Percentiles rank a stretch among this genome's conserved stretches.
These are phyloP conservation scores for Peucedramus taeniatus DNA, from an alignment of 2,113 vertebrate species.

Conservation along the genomic window DNA sequence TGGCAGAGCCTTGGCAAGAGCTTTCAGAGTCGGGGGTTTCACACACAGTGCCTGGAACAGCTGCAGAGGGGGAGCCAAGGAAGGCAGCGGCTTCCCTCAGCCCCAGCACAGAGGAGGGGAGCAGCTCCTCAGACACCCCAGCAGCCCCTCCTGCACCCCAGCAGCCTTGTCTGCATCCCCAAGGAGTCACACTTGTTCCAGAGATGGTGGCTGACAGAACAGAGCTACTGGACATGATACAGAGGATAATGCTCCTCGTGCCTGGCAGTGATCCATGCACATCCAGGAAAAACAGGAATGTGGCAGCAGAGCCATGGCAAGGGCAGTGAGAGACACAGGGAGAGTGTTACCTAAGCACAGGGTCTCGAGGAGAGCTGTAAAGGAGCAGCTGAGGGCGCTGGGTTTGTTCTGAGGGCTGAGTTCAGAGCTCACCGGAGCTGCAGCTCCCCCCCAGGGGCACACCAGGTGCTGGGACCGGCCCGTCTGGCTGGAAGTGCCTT, in stretches of 20 bases:
- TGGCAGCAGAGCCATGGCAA: background rate
- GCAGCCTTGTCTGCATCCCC: background rate
- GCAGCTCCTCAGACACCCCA: background rate
- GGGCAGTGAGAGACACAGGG: background rate
- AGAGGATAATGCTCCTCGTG: background rate
- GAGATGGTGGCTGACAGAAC: accelerated
- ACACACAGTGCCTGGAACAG: background rate
- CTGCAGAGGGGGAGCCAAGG: background rate
- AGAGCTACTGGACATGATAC: background rate
- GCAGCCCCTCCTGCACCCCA: background rate
- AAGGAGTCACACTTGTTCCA: background rate
- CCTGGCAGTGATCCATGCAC: background rate
- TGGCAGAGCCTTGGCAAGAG: background rate
- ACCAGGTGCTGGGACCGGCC: background rate
- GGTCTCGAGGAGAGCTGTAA: no score
- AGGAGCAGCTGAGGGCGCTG: background rate
- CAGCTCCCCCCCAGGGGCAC: background rate
- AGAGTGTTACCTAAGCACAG: accelerated
- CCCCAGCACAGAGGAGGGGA: background rate
- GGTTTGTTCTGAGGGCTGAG: background rate
- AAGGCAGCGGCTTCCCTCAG: background rate
- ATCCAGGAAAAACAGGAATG: background rate
- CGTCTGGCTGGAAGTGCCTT: background rate
- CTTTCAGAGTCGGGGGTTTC: background rate
- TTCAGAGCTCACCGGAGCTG: background rate